Conservation (phyloP, 2,113 vertebrate genomes). For the Apodemus speciosus region DNA sequence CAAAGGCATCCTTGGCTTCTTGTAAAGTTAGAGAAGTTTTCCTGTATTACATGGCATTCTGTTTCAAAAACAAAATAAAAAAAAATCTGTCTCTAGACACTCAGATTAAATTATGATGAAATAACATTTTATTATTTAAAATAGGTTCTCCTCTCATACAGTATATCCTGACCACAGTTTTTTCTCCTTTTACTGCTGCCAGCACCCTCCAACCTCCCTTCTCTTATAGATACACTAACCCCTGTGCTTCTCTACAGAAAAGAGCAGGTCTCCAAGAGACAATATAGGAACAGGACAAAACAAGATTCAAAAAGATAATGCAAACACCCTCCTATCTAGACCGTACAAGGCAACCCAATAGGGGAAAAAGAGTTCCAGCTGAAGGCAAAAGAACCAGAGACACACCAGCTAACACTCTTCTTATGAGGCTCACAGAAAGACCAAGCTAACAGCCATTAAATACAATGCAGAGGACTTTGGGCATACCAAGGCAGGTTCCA, state of each 20-base stretch:
- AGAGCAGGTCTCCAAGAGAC: background rate
- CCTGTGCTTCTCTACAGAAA: background rate
- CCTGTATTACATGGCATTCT: background rate
- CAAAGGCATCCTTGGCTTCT: background rate
- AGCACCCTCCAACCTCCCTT: fast-evolving
- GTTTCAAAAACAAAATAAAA: background rate
- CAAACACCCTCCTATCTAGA: background rate
- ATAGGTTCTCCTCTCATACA: background rate
- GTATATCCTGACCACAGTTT: background rate
- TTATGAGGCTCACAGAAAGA: background rate
- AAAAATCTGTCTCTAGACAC: background rate
- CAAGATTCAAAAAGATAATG: background rate
- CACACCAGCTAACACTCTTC: background rate
- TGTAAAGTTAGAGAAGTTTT: too few species aligned
- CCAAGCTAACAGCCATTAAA: background rate
- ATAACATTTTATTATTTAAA: background rate
- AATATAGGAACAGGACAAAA: background rate
- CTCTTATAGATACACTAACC: background rate
- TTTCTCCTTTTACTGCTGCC: too few species aligned
- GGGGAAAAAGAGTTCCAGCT: background rate
- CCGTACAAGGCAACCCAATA: background rate
- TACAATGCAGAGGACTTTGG: background rate
- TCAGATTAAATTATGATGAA: background rate
- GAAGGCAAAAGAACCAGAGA: background rate
- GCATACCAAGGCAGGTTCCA: background rate